phyloP scores from a whole-genome alignment of 1,140 invertebrate genomes.

The Sesamia nonagrioides region DNA sequence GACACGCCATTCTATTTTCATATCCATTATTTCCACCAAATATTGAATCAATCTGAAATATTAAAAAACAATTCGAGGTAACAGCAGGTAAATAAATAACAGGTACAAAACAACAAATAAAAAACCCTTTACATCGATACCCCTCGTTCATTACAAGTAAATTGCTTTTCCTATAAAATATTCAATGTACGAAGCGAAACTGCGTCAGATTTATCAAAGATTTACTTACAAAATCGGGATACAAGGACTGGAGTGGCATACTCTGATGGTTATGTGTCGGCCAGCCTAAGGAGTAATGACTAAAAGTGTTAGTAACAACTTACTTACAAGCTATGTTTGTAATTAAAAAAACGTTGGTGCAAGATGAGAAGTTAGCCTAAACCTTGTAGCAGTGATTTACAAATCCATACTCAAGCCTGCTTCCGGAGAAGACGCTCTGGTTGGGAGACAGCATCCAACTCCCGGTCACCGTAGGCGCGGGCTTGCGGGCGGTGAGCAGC shows the following conservation, averaged over 20 bases:
- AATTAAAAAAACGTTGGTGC: no score
- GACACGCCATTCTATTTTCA: not conserved
- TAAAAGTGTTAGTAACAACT: no score
- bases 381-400: no score
- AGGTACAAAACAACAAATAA: slow-evolving; percentile 5
- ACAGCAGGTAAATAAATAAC: not conserved
- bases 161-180: slow-evolving; percentile 15
- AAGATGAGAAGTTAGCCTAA: no score
- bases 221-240: not conserved
- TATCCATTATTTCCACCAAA: not conserved
- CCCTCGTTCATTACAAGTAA: slow-evolving; percentile 3
- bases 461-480: no score
- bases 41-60: not conserved
- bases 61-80: not conserved
- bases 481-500: no score
- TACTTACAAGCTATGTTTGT: no score
- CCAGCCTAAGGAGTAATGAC: no score
- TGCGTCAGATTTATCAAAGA: slow-evolving; percentile 7
- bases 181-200: not conserved
- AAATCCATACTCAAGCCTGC: no score
- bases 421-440: no score
- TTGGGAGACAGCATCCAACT: no score
- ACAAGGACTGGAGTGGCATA: not conserved
- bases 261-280: no score
- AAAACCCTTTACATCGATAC: not conserved